Evolutionary conservation across 2,888 invertebrate species (phyloP), one percentile per base, ranked within the genome.

Genomic region (Apodemia duryi): DNA sequence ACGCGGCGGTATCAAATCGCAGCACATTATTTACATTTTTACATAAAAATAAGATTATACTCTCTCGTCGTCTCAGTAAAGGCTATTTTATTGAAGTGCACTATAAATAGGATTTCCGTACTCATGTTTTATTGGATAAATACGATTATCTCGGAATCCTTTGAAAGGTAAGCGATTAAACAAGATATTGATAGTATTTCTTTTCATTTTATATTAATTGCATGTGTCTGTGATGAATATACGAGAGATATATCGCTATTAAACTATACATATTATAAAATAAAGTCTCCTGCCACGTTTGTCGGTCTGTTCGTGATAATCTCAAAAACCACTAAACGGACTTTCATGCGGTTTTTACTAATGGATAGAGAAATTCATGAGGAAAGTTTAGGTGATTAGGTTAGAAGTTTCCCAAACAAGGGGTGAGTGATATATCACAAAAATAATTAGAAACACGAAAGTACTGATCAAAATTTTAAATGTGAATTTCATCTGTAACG

Each of bases 141-240:
- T 54, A 57, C 62, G 66, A 66, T 64, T 64, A 62, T 64, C 62
- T 63, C 61, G 28, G 66, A 66, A 66, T 64, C 57, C 66, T 66
- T 66, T 62, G 43, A 66, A 66, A 66, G 62, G 64, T 66, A 64
- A 62, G 63, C 32, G 28, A 60, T 51, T 65, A 63, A 65, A 41
- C 32, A 11, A 54, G 54, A 11, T 29, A 54, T 29, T 28, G 54
- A 54, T 10, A 32, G 54, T 29, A 29, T 10, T 54, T 54, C 29
- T 54, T 54, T 6, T 54, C 4, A 46, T 46, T 46, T 46, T 13
- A 13, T 46, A 46, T 13, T 46, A 46, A 46, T 46, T 46, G 13
- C 13, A 13, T 13, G 13, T 46, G 46, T 13, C 46, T 46, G 46
- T 46, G 46, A 46, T 46, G 46, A 46, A 13, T 46, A 46, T 4